A percentile compares a stretch with the other conserved stretches of the same genome.
phyloP scores from a whole-genome alignment of 2,888 invertebrate species.

The Tipula lateralis region DNA sequence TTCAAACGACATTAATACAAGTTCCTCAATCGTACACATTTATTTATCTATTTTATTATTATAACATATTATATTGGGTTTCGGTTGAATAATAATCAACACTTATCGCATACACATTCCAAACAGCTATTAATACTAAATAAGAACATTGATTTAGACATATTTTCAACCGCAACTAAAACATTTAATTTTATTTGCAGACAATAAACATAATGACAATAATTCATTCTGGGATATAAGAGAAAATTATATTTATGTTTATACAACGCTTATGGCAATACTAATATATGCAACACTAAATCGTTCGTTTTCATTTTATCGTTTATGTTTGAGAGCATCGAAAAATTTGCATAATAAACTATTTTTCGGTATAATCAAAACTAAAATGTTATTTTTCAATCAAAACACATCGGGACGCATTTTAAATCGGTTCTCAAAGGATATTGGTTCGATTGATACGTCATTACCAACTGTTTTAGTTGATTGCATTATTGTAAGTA shows the following conservation, averaged over 20 bases:
- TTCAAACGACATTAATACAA: too few relatives aligned
- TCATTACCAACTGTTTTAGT: slow-evolving; percentile 48
- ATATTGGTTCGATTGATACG: slow-evolving; percentile 54
- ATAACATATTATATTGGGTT: too few relatives aligned
- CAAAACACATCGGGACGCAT: slow-evolving; percentile 56
- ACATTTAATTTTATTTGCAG: background rate
- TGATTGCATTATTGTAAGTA: slow-evolving; percentile 53
- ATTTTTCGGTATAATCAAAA: slow-evolving; percentile 55
- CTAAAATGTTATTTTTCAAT: slow-evolving; percentile 60
- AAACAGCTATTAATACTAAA: background rate
- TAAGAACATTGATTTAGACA: background rate
- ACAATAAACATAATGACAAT: background rate
- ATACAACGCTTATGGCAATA: slow-evolving; percentile 51
- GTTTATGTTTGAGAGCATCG: slow-evolving; percentile 54
- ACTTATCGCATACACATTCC: background rate
- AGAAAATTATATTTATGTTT: slow-evolving; percentile 54
- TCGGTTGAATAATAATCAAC: too few relatives aligned
- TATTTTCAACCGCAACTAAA: background rate
- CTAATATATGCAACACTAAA: slow-evolving; percentile 40
- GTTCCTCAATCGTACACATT: too few relatives aligned
- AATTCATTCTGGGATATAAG: slow-evolving; percentile 37
- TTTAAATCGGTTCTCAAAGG: slow-evolving; percentile 62
- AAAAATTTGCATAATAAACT: slow-evolving; percentile 56
- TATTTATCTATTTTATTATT: too few relatives aligned
- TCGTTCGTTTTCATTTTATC: slow-evolving; percentile 51